These are phyloP conservation scores for Patella caerulea DNA, from an alignment of 2,888 invertebrate species.

Conservation along the genomic window DNA sequence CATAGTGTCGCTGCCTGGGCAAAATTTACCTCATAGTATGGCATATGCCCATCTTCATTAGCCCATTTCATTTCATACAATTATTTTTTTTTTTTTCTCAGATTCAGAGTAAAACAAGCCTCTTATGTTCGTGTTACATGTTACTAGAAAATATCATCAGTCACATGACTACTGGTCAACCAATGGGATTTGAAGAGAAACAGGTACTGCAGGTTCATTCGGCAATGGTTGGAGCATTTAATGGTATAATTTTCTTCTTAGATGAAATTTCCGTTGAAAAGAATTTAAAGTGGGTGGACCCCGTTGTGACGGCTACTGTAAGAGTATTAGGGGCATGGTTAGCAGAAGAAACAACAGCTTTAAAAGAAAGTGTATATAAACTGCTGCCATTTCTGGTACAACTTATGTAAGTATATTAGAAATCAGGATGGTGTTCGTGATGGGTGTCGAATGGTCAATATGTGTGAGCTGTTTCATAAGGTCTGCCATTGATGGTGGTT, in stretches of 20 bases:
- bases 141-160: slow-evolving; percentile 66
- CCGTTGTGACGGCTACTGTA: slow-evolving; percentile 49
- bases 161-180: slow-evolving; percentile 60
- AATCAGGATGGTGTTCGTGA: too few relatives aligned
- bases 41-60: too few relatives aligned
- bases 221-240: slow-evolving; percentile 76
- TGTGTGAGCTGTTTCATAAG: too few relatives aligned
- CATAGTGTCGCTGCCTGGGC: too few relatives aligned
- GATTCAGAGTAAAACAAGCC: slow-evolving; percentile 49
- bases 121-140: slow-evolving; percentile 65
- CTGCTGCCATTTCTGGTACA: slow-evolving; percentile 52
- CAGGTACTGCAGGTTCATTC: slow-evolving; percentile 92
- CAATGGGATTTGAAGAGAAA: slow-evolving; percentile 54
- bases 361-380: slow-evolving; percentile 48
- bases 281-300: slow-evolving; percentile 5
- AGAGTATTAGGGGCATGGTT: slow-evolving; percentile 56
- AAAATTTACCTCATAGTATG: too few relatives aligned
- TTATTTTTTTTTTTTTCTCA: slow-evolving; percentile 24
- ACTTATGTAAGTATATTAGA: slow-evolving; percentile 41
- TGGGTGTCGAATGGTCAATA: too few relatives aligned
- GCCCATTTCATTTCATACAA: too few relatives aligned
- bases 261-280: slow-evolving; percentile 26
- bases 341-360: slow-evolving; percentile 56
- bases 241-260: slow-evolving; percentile 60
- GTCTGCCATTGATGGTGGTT: too few relatives aligned